phyloP scores from a whole-genome alignment of 2,113 vertebrate species.

The Atlantisia rogersi region DNA sequence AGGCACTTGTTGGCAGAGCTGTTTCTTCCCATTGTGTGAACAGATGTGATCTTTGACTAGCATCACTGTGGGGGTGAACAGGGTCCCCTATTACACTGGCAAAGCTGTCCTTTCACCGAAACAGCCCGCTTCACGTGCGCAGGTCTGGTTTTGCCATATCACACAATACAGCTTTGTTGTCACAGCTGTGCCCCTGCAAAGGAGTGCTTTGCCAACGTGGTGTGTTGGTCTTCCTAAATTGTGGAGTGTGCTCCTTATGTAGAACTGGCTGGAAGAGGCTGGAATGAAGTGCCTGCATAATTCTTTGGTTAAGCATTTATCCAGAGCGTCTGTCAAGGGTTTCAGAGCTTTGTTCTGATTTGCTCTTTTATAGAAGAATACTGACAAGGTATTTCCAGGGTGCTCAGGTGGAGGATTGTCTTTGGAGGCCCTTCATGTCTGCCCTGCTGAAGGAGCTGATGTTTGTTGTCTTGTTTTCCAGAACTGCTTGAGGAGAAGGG shows the following conservation, averaged over 20 bases:
- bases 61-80: not conserved
- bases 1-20: conserved; percentile 42
- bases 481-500: conserved; percentile 90
- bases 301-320: not conserved
- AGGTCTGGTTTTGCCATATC: not conserved
- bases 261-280: not conserved
- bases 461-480: conserved; percentile 62
- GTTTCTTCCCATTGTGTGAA: conserved; percentile 29
- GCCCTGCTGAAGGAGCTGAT: not conserved
- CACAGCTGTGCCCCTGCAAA: not conserved
- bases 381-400: not conserved
- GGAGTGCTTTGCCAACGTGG: not conserved
- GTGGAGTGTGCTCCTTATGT: not conserved
- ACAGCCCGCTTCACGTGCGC: not conserved
- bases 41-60: conserved; percentile 24
- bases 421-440: not conserved
- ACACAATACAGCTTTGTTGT: not conserved
- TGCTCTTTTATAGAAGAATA: not conserved
- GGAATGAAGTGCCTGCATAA: not conserved
- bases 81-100: not conserved
- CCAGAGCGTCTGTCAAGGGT: not conserved
- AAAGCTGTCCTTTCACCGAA: not conserved
- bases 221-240: not conserved
- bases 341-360: not conserved
- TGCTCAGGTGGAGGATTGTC: not conserved